phyloP scores from a whole-genome alignment of 2,113 vertebrate species.

The Corvus moneduloides region DNA sequence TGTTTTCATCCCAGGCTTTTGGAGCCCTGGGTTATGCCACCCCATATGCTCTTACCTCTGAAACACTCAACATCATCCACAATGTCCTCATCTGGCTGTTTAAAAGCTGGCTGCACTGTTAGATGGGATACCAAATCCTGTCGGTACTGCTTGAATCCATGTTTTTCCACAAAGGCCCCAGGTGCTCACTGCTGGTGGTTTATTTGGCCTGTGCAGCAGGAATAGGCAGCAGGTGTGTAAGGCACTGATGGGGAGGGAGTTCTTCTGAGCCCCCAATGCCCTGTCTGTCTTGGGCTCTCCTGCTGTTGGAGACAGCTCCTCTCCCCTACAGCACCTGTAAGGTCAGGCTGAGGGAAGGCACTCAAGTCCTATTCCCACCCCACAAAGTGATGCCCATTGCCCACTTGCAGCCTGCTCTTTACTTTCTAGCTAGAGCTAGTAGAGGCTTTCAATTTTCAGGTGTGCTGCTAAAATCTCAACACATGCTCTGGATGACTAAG shows the following conservation, averaged over 20 bases:
- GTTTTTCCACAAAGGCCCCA: not conserved
- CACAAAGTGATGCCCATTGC: fast-evolving
- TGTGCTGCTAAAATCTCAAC: not conserved
- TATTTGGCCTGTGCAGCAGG: not conserved
- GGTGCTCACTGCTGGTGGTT: not conserved
- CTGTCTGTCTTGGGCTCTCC: fast-evolving
- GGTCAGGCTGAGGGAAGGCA: too few relatives aligned
- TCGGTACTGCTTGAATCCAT: not conserved
- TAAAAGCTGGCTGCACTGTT: not conserved
- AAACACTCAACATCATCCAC: fast-evolving
- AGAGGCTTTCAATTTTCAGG: not conserved
- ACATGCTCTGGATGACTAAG: not conserved
- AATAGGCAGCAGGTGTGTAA: not conserved
- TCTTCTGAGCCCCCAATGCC: not conserved
- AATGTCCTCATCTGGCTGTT: not conserved
- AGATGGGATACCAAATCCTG: not conserved
- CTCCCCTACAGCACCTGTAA: not conserved
- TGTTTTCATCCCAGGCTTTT: not conserved
- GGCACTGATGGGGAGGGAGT: not conserved
- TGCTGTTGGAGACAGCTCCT: not conserved
- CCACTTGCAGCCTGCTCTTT: not conserved
- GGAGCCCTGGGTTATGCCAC: not conserved
- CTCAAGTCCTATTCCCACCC: not conserved
- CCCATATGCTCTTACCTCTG: fast-evolving
- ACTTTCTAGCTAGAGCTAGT: not conserved